Conservation (phyloP, 2,888 invertebrate genomes). For the Oligia fasciuncula region DNA sequence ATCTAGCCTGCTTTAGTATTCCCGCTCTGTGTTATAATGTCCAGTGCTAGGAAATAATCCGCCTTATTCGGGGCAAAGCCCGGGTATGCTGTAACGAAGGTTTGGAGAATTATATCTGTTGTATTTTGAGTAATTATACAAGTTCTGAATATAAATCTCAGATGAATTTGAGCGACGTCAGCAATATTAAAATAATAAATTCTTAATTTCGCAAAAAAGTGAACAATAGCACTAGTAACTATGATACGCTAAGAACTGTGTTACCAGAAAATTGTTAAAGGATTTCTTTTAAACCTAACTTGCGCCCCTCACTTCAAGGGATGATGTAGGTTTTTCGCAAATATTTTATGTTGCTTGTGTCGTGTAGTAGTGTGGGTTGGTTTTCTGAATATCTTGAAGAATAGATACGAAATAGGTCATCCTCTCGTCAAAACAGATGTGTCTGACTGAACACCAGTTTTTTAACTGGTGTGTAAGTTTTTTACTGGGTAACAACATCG, state of each 20-base stretch:
- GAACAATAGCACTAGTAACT: too few relatives aligned
- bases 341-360: constrained; percentile 10
- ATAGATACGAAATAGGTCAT: not conserved
- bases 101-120: constrained; percentile 18
- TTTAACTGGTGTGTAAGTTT: not conserved
- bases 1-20: constrained; percentile 49
- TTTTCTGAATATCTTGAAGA: constrained; percentile 4
- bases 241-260: too few relatives aligned
- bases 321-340: constrained; percentile 10
- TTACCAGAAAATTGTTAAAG: constrained; percentile 29
- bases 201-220: too few relatives aligned
- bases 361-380: not conserved
- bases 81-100: constrained; percentile 18
- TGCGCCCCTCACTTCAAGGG: constrained; percentile 19
- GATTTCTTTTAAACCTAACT: constrained; percentile 36
- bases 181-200: too few relatives aligned
- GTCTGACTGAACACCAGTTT: not conserved
- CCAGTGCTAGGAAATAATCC: constrained; percentile 42
- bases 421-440: not conserved
- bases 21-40: constrained; percentile 55
- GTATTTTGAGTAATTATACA: too few relatives aligned
- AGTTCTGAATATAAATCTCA: too few relatives aligned
- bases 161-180: too few relatives aligned
- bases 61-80: constrained; percentile 10
- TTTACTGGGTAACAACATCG: not conserved